Evolutionary conservation across 2,797 vertebrate species (phyloP).

Genomic region (Danio aesculapii): DNA sequence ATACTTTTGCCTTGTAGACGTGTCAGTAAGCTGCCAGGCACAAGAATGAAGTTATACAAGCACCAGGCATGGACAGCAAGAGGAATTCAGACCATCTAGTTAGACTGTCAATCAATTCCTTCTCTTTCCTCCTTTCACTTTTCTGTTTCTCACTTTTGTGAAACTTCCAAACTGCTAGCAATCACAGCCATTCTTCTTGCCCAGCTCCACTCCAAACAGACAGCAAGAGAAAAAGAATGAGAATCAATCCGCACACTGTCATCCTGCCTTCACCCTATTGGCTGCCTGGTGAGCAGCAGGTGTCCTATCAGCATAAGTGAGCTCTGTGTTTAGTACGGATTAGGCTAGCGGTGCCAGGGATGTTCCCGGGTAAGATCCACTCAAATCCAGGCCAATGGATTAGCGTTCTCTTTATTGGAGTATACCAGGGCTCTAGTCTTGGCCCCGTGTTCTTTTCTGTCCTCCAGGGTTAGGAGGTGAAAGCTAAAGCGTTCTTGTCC

Average conservation of each 20-base stretch:
- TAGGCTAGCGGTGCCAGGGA: constrained; percentile 55
- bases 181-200: constrained; percentile 26
- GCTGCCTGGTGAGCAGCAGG: constrained; percentile 59
- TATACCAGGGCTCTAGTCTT: constrained; percentile 31
- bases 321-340: constrained; percentile 63
- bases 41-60: constrained; percentile 34
- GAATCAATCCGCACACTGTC: constrained; percentile 44
- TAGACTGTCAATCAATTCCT: constrained; percentile 14
- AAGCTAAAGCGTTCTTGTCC: constrained; percentile 25
- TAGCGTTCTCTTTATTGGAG: constrained; percentile 50
- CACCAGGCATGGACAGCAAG: constrained; percentile 32
- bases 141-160: constrained; percentile 22
- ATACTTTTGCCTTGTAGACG: background rate
- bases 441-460: constrained; percentile 38
- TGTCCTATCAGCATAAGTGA: constrained; percentile 61
- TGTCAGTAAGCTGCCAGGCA: background rate
- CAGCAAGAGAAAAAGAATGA: constrained; percentile 13
- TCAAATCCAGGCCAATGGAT: constrained; percentile 62
- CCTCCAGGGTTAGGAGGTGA: constrained; percentile 33
- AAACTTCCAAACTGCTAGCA: constrained; percentile 26
- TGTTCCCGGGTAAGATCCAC: constrained; percentile 64
- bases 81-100: constrained; percentile 37
- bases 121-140: background rate
- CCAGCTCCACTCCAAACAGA: constrained; percentile 17
- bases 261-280: constrained; percentile 49